phyloP scores from a whole-genome alignment of 1,140 invertebrate species.

The Cyphomyrmex costatus region DNA sequence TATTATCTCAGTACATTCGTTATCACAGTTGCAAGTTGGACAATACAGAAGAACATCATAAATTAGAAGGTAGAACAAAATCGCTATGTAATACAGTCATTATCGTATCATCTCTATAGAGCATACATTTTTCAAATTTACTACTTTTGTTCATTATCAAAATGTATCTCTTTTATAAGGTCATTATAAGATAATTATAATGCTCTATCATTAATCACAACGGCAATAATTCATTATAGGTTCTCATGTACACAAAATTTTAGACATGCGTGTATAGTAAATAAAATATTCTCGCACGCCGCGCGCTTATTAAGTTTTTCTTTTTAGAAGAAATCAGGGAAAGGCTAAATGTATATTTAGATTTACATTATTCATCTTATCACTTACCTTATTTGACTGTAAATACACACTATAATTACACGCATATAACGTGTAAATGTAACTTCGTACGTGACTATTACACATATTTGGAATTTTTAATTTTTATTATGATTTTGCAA shows the following conservation, averaged over 20 bases:
- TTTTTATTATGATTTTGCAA: not conserved
- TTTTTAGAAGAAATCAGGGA: not conserved
- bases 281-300: conserved; percentile 19
- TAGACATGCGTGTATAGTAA: conserved; percentile 28
- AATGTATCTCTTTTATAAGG: conserved; percentile 4
- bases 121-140: conserved; percentile 22
- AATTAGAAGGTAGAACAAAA: not conserved
- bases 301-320: conserved; percentile 11
- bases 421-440: conserved; percentile 40
- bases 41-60: conserved; percentile 2
- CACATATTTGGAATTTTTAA: not conserved
- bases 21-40: conserved; percentile 48
- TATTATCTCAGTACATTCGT: conserved; percentile 56
- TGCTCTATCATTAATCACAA: not conserved
- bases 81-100: conserved; percentile 43
- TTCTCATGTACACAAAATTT: conserved; percentile 16
- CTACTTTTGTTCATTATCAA: conserved; percentile 6
- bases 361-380: conserved; percentile 55
- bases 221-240: not conserved
- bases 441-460: not conserved
- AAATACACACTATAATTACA: conserved; percentile 52
- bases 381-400: conserved; percentile 60
- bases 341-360: conserved; percentile 17
- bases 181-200: not conserved
- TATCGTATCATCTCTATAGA: not conserved